phyloP scores from a whole-genome alignment of 2,888 invertebrate genomes.

The Melanophora roralis region DNA sequence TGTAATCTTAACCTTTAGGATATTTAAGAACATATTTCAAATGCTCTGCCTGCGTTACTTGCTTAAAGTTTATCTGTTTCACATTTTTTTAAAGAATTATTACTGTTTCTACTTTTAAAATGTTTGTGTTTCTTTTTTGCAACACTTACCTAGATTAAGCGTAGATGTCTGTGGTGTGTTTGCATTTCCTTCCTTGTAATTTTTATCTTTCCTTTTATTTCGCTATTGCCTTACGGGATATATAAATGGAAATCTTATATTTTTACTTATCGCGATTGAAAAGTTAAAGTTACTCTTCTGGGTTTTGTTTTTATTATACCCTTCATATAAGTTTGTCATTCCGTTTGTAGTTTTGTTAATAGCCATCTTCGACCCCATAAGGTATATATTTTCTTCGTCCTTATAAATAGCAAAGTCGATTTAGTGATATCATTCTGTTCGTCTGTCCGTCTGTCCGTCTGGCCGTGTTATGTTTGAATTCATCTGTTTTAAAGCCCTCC shows the following conservation, averaged over 20 bases:
- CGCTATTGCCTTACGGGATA: constrained; percentile 57
- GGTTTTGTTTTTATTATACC: constrained; percentile 38
- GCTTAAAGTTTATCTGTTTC: neutral
- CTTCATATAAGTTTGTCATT: too few relatives aligned
- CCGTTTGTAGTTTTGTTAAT: too few relatives aligned
- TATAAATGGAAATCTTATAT: constrained; percentile 74
- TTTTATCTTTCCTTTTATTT: constrained; percentile 12
- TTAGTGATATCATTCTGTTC: too few relatives aligned
- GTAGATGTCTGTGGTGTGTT: neutral
- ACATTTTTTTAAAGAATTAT: constrained; percentile 20
- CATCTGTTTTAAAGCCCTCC: too few relatives aligned
- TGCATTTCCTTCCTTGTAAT: constrained; percentile 14
- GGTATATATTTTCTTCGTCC: too few relatives aligned
- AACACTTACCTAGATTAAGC: neutral
- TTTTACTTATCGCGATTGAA: constrained; percentile 73
- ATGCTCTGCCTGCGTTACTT: neutral
- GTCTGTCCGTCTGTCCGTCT: too few relatives aligned
- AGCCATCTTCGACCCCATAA: too few relatives aligned
- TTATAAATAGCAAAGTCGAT: too few relatives aligned
- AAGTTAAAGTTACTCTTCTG: constrained; percentile 72
- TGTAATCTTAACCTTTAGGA: constrained; percentile 77
- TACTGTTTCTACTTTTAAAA: constrained; percentile 5
- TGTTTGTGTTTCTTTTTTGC: neutral
- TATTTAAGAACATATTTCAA: constrained; percentile 66
- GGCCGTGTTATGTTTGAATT: too few relatives aligned